Base-by-base conservation (phyloP, 2,113 vertebrate species). In the Cyprinodon tularosa region DNA sequence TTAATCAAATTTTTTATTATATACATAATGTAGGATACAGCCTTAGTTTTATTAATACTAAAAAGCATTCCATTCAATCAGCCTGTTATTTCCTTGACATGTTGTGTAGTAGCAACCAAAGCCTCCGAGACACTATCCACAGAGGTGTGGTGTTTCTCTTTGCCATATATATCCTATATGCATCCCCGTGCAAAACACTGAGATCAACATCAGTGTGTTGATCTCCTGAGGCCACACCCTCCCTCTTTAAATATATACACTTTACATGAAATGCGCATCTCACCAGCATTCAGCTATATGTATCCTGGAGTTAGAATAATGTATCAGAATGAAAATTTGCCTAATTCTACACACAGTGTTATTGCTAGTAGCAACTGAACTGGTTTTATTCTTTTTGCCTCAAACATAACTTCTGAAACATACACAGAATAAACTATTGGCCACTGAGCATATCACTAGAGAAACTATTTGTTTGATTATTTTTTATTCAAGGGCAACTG, bases 401-500 rank as follows among this genome's bases (percentile, higher is more conserved):
- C 6, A 2, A 9, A 57, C 50, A 14, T 6, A 69, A 5, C 13
- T 39, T 12, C 5, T 57, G n/a, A 59, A n/a, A 40, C 7, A 7
- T 57, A 5, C n/a, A 62, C 59, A 53, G 20, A 45, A 53, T 64
- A 40, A 29, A 63, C 40, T 38, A 20, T 68, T 40, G 53, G 42
- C n/a, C 48, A 40, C 59, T 59, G 13, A 60, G 17, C 36, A 39
- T 59, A 45, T 17, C 17, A 29, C 17, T 36, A n/a, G 59, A 62
- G 39, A 39, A 48, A 20, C 4, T 40, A n/a, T 36, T 65, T 61
- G 38, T 22, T 72, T 74, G 9, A 62, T 76, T 45, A 64, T 15
- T 69, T 29, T 79, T 76, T 4, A 53, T 66, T 66, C 37, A 76
- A 68, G 42, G 67, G 14, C 17, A 62, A 69, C 1, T 15, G 12